Evolutionary conservation across 2,888 invertebrate species (phyloP), one percentile per base, ranked within the genome.

Genomic region (Drosophila borborema): DNA sequence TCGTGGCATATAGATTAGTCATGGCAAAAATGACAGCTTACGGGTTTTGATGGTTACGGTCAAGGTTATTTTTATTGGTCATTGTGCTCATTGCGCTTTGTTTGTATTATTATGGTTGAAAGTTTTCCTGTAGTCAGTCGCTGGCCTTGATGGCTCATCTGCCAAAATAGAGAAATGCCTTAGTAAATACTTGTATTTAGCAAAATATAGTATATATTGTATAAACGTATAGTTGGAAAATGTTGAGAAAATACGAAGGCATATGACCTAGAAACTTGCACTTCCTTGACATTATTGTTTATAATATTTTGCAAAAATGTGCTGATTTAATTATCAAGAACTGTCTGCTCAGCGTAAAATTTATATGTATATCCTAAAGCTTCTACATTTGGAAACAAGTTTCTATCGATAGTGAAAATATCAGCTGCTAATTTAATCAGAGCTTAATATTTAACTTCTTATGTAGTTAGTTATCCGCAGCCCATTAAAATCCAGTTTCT

Each of bases 61-160:
- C 77, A 72, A 76, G 78, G 77, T 60, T 48, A 34, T 31, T 51
- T 68, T 38, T 54, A 49, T 67, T 59, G 77, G 63, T 60, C 67
- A 59, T 62, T 64, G 77, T 77, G 64, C 73, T 55, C 58, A 55
- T 63, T 64, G 41, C 36, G 53, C 5, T 34, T 55, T 41, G 54
- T 31, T 40, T 41, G 43, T 6, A 3, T 31, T 51, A 23, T 53
- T 41, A 23, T 66, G 59, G 54, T 63, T 63, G 62, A 34, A 23
- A 38, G 58, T 36, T 49, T 49, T 49, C 46, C 58, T 16, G 23
- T 12, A 38, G 16, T 9, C 38, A 58, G 56, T 18, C 34, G 41
- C 58, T 46, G 54, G 56, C 61, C 64, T 73, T 58, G 40, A 55
- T 12, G 34, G 46, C 6, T 34, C 9, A 10, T 60, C 23, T n/a